These are phyloP conservation scores for Brachyopa scutellaris DNA, from an alignment of 2,888 invertebrate genomes.

Conservation along the genomic window DNA sequence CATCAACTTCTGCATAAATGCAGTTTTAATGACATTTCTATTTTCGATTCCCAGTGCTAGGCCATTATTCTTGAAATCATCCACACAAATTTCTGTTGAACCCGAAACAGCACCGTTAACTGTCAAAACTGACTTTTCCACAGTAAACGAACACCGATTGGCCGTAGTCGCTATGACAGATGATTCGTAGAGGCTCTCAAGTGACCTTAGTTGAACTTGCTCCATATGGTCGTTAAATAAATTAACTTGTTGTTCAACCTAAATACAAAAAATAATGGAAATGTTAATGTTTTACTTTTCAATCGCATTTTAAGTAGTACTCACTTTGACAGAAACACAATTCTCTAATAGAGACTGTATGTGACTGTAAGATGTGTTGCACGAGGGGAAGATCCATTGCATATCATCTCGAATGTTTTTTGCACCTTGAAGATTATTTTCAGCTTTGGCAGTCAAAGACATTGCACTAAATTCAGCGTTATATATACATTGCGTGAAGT, in stretches of 20 bases:
- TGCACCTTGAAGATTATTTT: not conserved
- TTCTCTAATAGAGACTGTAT: too few relatives aligned
- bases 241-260: not conserved
- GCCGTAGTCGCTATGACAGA: not conserved
- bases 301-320: too few relatives aligned
- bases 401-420: not conserved
- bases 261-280: too few relatives aligned
- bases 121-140: slow-evolving; percentile 1
- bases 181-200: not conserved
- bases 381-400: too few relatives aligned
- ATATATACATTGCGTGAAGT: not conserved
- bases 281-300: too few relatives aligned
- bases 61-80: not conserved
- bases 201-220: not conserved
- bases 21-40: not conserved
- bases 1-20: not conserved
- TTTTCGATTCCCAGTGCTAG: not conserved
- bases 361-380: too few relatives aligned
- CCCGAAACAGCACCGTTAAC: not conserved
- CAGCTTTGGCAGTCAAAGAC: not conserved
- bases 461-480: not conserved
- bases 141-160: slow-evolving; percentile 6
- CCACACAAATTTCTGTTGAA: not conserved
- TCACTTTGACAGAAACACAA: too few relatives aligned
- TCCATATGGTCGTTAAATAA: slow-evolving; percentile 1